Percentiles rank a stretch among this genome's conserved stretches.
phyloP scores from a whole-genome alignment of 2,888 invertebrate species.

The Eueremaeus valkanovi region DNA sequence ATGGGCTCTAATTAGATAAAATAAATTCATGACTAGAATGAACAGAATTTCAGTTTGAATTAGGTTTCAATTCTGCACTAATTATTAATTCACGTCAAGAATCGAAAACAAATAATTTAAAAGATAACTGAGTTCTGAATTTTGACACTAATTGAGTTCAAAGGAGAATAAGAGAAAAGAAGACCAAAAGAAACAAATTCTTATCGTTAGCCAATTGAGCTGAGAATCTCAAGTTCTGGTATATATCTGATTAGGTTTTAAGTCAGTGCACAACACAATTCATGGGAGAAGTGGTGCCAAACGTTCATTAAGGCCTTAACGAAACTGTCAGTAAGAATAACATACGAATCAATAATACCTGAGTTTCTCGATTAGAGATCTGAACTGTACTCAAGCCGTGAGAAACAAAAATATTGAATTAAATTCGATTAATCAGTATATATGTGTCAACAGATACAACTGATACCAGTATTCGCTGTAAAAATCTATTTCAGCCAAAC shows the following conservation, averaged over 20 bases:
- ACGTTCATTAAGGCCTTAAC: conserved; percentile 7
- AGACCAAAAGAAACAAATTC: neutral
- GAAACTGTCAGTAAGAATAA: conserved; percentile 18
- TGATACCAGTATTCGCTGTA: neutral
- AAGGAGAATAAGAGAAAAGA: neutral
- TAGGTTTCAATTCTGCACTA: neutral
- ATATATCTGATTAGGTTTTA: neutral
- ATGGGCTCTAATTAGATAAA: conserved; percentile 1
- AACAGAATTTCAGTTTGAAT: neutral
- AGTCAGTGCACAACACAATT: neutral
- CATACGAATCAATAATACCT: conserved; percentile 26
- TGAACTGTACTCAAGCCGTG: neutral
- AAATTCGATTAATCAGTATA: conserved; percentile 18
- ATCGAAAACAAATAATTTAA: conserved; percentile 2
- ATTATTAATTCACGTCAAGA: conserved; percentile 21
- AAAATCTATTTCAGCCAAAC: conserved; percentile 23
- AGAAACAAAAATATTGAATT: neutral
- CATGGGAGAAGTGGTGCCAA: conserved; percentile 4
- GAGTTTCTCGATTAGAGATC: neutral
- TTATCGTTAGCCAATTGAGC: neutral
- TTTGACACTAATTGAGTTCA: conserved; percentile 5
- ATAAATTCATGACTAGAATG: neutral
- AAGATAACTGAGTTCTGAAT: neutral
- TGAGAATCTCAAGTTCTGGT: no score
- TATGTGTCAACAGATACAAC: neutral